Conservation (phyloP, 2,797 vertebrate genomes). For the Phataginus tricuspis region DNA sequence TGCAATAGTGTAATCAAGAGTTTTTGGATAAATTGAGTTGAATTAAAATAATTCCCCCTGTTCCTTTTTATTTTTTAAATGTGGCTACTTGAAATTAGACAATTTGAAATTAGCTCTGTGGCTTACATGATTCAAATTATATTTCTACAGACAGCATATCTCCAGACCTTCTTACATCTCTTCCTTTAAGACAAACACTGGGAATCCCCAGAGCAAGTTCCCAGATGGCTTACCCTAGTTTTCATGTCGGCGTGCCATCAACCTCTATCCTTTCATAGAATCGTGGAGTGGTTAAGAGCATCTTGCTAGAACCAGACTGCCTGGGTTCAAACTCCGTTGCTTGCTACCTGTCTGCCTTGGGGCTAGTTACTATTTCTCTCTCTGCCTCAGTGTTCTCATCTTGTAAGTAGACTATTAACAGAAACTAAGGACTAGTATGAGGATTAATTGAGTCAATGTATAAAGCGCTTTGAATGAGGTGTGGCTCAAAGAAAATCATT, state of each 20-base stretch:
- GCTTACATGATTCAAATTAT: neutral
- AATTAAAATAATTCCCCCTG: neutral
- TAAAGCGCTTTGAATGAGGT: neutral
- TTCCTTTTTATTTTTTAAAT: conserved; percentile 17
- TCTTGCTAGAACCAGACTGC: neutral
- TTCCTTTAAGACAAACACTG: neutral
- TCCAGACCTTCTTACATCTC: neutral
- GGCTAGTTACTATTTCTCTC: neutral
- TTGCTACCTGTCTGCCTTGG: neutral
- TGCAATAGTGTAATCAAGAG: neutral
- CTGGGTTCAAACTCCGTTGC: neutral
- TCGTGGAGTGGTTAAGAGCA: neutral
- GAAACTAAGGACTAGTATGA: neutral
- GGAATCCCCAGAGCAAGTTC: neutral
- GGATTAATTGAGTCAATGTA: neutral
- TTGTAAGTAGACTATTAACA: neutral
- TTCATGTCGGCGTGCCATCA: neutral
- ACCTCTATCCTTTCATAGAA: neutral
- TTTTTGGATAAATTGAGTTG: neutral
- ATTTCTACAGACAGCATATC: neutral
- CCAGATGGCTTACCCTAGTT: neutral
- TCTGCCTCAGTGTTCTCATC: neutral
- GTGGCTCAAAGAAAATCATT: neutral
- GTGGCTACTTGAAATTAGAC: neutral
- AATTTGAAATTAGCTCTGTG: neutral